Evolutionary conservation across 2,888 invertebrate species (phyloP).

Genomic region (Leptothorax acervorum): DNA sequence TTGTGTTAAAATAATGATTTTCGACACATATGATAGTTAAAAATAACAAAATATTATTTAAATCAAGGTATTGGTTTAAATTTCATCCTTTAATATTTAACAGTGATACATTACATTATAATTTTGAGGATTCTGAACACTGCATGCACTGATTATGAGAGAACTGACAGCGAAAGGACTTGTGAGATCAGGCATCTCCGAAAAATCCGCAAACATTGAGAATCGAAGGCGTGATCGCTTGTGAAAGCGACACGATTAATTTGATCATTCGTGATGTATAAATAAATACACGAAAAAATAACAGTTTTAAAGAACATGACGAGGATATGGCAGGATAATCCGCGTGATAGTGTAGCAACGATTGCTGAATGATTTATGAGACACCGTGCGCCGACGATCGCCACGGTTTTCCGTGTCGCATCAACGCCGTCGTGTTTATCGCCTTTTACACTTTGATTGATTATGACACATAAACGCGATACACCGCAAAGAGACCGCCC

Average conservation of each 20-base stretch:
- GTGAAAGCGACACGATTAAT: constrained; percentile 8
- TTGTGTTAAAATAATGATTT: no score
- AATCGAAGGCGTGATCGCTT: neutral
- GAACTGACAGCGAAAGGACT: no score
- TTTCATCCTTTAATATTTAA: no score
- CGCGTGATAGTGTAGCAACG: constrained; percentile 28
- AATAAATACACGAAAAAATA: neutral
- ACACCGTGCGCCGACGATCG: constrained; percentile 9
- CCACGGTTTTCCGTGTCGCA: constrained; percentile 20
- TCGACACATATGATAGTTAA: no score
- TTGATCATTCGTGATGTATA: constrained; percentile 14
- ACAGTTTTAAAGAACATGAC: constrained; percentile 22
- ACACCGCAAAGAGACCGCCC: neutral
- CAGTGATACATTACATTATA: neutral
- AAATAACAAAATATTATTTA: no score
- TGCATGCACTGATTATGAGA: no score
- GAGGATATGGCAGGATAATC: constrained; percentile 26
- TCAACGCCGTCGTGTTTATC: constrained; percentile 25
- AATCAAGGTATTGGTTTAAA: no score
- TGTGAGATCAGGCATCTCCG: neutral
- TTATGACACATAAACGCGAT: constrained; percentile 16
- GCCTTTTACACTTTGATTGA: constrained; percentile 40
- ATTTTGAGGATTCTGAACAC: neutral
- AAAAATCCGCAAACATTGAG: neutral
- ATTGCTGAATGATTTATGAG: constrained; percentile 39